A percentile compares a stretch with the other conserved stretches of the same genome.
Conservation (phyloP, 2,797 vertebrate genomes). For the Yasuhikotakia modesta region DNA sequence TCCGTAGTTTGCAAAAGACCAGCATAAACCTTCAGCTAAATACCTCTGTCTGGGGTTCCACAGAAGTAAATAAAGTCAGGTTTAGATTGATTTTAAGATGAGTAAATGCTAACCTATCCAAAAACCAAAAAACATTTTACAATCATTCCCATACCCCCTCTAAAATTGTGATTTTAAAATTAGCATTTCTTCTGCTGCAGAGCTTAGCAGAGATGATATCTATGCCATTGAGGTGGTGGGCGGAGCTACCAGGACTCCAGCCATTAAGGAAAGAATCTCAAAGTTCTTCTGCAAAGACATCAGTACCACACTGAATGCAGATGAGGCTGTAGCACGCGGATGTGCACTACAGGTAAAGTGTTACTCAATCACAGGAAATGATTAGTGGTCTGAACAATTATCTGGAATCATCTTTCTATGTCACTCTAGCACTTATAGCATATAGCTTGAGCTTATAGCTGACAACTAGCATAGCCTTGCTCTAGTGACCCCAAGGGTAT, state of each 20-base stretch:
- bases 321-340: slow-evolving; percentile 94
- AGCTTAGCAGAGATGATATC: slow-evolving; percentile 91
- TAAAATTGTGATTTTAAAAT: neutral
- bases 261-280: slow-evolving; percentile 90
- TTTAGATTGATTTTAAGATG: neutral
- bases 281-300: slow-evolving; percentile 93
- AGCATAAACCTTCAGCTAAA: neutral
- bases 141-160: neutral
- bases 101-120: neutral
- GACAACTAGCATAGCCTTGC: neutral
- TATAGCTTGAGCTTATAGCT: neutral
- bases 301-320: slow-evolving; percentile 94
- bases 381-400: neutral
- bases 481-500: too few relatives aligned
- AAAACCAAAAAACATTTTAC: neutral
- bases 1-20: neutral
- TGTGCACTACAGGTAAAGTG: slow-evolving; percentile 88
- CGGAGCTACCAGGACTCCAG: slow-evolving; percentile 91
- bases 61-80: neutral
- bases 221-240: slow-evolving; percentile 94
- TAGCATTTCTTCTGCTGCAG: slow-evolving; percentile 68
- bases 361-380: neutral
- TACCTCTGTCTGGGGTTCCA: neutral
- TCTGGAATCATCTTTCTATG: neutral
- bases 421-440: neutral